Conservation (phyloP, 2,113 vertebrate species). For the Grammomys dolichurus region DNA sequence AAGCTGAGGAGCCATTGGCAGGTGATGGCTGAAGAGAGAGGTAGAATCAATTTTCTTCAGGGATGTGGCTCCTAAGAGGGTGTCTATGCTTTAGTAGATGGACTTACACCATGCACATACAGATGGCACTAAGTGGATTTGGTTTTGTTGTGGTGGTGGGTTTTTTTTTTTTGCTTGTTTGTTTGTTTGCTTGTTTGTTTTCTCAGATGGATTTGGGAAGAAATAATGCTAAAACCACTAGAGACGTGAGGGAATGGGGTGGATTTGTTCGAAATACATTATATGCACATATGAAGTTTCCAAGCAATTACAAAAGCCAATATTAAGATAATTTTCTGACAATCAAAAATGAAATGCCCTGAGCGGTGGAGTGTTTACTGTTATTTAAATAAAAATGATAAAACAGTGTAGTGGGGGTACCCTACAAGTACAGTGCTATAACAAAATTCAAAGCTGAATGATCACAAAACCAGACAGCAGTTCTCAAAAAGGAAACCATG, state of each 20-base stretch:
- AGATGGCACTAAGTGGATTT: background rate
- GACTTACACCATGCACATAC: background rate
- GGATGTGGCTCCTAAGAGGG: background rate
- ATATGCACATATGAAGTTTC: no score
- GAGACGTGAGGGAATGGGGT: background rate
- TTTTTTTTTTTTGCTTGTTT: no score
- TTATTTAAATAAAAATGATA: constrained; percentile 2
- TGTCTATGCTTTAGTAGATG: background rate
- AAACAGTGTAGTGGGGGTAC: no score
- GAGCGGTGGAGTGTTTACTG: background rate
- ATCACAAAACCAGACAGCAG: background rate
- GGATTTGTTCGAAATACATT: background rate
- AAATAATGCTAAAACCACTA: background rate
- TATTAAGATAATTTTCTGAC: background rate
- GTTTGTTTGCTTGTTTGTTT: background rate
- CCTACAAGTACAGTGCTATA: background rate
- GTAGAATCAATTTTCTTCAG: background rate
- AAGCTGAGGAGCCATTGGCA: background rate
- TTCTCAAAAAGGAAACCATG: background rate
- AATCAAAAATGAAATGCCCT: background rate
- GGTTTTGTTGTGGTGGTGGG: background rate
- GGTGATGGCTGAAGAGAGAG: background rate
- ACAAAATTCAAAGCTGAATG: background rate
- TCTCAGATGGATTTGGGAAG: background rate
- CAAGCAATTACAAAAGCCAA: background rate